These are phyloP conservation scores for Okamejei kenojei DNA, from an alignment of 2,797 vertebrate genomes.

Conservation along the genomic window DNA sequence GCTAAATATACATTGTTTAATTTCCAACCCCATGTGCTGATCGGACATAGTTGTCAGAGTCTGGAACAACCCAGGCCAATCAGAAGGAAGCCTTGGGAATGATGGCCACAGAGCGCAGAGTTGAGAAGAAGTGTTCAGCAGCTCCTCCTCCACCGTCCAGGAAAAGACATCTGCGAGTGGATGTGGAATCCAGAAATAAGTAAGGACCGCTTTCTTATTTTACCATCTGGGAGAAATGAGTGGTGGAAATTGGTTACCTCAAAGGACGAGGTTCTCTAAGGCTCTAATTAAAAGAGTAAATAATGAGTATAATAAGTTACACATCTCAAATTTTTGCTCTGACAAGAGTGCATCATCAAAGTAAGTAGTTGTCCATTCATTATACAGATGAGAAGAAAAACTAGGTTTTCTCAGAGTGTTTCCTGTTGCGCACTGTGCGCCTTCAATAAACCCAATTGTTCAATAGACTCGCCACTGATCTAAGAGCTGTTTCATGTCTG, in stretches of 20 bases:
- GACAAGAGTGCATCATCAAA: too few relatives aligned
- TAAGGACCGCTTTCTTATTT: conserved; percentile 52
- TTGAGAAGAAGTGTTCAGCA: conserved; percentile 63
- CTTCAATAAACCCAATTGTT: too few relatives aligned
- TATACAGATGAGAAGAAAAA: too few relatives aligned
- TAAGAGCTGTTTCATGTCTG: too few relatives aligned
- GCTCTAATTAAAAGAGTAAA: too few relatives aligned
- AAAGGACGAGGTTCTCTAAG: too few relatives aligned
- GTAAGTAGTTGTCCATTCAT: too few relatives aligned
- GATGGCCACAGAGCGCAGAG: conserved; percentile 48
- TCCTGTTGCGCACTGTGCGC: too few relatives aligned
- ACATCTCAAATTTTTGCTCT: too few relatives aligned
- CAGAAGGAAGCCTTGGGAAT: conserved; percentile 60
- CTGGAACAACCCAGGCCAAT: conserved; percentile 65
- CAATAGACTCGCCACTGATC: too few relatives aligned
- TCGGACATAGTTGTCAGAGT: conserved; percentile 67
- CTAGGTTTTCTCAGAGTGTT: too few relatives aligned
- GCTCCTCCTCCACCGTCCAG: conserved; percentile 76
- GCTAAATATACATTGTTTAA: background rate
- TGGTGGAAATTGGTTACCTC: background rate
- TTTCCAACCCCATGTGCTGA: background rate
- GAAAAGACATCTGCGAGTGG: conserved; percentile 75
- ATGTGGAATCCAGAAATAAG: conserved; percentile 72
- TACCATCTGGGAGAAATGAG: background rate
- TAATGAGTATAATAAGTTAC: too few relatives aligned